Evolutionary conservation across 2,888 invertebrate species (phyloP).

Genomic region (Eupithecia vulgata): DNA sequence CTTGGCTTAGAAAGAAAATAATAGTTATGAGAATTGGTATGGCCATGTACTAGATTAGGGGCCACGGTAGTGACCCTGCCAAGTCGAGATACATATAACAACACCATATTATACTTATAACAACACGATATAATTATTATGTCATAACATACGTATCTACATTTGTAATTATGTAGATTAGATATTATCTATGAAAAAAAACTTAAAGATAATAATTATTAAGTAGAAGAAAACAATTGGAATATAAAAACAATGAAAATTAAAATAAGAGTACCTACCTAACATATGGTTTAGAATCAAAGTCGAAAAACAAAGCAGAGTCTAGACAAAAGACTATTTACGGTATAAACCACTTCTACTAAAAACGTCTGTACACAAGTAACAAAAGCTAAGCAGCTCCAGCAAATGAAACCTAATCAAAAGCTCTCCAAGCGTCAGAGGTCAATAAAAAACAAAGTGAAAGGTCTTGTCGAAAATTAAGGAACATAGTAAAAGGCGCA

Average conservation of each 20-base stretch:
- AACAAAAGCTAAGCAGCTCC: background rate
- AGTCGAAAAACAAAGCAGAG: background rate
- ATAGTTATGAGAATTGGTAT: background rate
- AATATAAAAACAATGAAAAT: too few relatives aligned
- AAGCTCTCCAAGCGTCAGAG: constrained; percentile 15
- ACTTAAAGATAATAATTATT: background rate
- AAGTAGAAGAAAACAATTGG: too few relatives aligned
- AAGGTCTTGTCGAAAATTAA: constrained; percentile 45
- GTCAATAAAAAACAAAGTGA: constrained; percentile 41
- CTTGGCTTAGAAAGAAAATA: background rate
- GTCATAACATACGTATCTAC: too few relatives aligned
- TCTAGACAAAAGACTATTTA: background rate
- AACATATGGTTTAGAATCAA: background rate
- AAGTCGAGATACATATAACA: too few relatives aligned
- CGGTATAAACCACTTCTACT: background rate
- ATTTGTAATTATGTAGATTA: too few relatives aligned
- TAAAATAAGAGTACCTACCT: background rate
- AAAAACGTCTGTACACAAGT: constrained; percentile 1
- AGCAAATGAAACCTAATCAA: constrained; percentile 23
- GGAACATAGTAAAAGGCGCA: constrained; percentile 49
- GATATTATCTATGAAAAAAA: too few relatives aligned
- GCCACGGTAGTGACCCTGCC: too few relatives aligned
- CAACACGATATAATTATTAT: too few relatives aligned
- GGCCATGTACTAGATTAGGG: too few relatives aligned
- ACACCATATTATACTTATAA: too few relatives aligned